phyloP scores from a whole-genome alignment of 2,113 vertebrate genomes.

The Grammomys dolichurus region DNA sequence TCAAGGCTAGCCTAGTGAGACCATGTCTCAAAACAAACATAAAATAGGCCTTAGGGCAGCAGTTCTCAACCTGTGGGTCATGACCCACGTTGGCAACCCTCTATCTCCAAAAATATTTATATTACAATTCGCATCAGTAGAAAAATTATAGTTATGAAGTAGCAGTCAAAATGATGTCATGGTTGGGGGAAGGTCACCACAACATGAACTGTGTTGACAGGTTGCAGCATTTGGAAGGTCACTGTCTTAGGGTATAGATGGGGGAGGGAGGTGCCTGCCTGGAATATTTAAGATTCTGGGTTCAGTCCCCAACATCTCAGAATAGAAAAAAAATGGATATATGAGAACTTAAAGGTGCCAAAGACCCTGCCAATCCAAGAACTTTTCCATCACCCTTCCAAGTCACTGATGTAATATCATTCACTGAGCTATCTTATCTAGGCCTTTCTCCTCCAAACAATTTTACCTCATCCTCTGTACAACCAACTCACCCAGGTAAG shows the following conservation, averaged over 20 bases:
- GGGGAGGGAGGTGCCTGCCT: background rate
- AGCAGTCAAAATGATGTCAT: background rate
- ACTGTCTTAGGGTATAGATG: background rate
- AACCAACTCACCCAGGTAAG: background rate
- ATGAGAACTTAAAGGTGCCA: background rate
- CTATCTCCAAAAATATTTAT: background rate
- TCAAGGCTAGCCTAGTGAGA: background rate
- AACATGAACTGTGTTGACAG: background rate
- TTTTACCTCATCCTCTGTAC: constrained; percentile 38
- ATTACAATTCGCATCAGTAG: background rate
- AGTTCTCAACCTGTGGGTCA: background rate
- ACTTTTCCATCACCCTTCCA: constrained; percentile 37
- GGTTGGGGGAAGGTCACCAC: too few species aligned
- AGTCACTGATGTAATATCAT: background rate
- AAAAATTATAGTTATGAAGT: background rate
- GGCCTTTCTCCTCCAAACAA: background rate
- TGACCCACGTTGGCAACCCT: background rate
- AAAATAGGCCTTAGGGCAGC: background rate
- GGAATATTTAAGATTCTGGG: background rate
- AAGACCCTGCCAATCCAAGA: background rate
- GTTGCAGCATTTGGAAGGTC: background rate
- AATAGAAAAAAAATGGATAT: background rate
- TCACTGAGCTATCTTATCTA: constrained; percentile 24
- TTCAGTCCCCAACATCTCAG: background rate
- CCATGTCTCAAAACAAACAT: background rate